Evolutionary conservation across 2,797 vertebrate genomes (phyloP), one percentile per base, ranked within the genome.

Genomic region (Glyptemys insculpta): DNA sequence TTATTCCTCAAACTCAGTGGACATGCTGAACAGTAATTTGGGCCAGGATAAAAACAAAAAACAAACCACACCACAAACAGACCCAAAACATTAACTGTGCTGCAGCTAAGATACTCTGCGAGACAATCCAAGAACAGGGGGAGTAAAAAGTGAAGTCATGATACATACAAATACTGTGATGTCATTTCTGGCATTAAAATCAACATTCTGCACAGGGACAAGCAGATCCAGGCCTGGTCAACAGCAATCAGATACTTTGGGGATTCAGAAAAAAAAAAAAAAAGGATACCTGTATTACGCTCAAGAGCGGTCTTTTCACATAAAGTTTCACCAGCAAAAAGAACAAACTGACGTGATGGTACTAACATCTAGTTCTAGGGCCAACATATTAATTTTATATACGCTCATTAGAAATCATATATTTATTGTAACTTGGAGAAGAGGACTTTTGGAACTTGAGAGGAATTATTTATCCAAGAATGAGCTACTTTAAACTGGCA

Each of bases 181-280:
- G 93, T 97, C 96, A 97, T 23, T 54, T 79, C 93, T 96, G 97
- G 93, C 93, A 93, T 85, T 86, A 88, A 92, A 90, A 92, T 34
- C 57, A 86, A 95, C 88, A 49, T 86, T 88, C 88, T 95, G 87
- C 78, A 81, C 0, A 1, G 92, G 81, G 82, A 93, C 83, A 62
- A 96, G 93, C 91, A 96, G 95, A 97, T 89, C 91, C 84, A 91
- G 94, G 90, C 92, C 89, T 85, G 86, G 57, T 94, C 92, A 96
- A 12, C 10, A 79, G 87, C 44, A 95, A 94, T 88, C 79, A 92
- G 88, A 88, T 53, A 86, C 78, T 87, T 68, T 85, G 78, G 68
- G 91, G 94, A 95, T 16, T 68, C 23, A 92, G 84, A 83, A 96
- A 84, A 91, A 79, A 53, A 96, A 87, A 91, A 91, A 79, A 54